A percentile compares a stretch with the other conserved stretches of the same genome.
Evolutionary conservation across 2,888 invertebrate species (phyloP).

Genomic region (Synanthedon andrenaeformis): DNA sequence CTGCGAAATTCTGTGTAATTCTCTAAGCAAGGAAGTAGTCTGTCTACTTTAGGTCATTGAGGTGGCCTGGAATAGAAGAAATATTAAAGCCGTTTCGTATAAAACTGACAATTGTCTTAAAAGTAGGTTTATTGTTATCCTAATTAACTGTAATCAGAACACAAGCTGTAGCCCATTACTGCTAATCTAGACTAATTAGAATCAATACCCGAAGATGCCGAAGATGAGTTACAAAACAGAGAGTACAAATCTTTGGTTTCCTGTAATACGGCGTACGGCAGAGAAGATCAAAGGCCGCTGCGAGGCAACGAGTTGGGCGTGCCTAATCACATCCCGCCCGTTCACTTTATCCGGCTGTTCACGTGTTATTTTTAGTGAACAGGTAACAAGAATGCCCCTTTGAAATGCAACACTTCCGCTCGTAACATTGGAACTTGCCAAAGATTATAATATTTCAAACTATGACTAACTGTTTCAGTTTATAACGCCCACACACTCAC

Average conservation of each 20-base stretch:
- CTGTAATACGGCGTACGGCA: slow-evolving; percentile 20
- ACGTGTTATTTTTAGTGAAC: slow-evolving; percentile 53
- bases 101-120: no score
- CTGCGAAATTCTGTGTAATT: no score
- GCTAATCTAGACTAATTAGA: not conserved
- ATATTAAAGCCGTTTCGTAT: no score
- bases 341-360: slow-evolving; percentile 9
- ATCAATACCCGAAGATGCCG: not conserved
- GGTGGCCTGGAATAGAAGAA: no score
- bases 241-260: slow-evolving; percentile 9
- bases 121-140: not conserved
- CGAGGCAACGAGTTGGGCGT: slow-evolving; percentile 4
- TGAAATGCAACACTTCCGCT: slow-evolving; percentile 66
- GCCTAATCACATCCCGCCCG: slow-evolving; percentile 17
- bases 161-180: not conserved
- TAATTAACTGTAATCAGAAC: slow-evolving; percentile 1
- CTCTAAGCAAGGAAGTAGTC: no score
- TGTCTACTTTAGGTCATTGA: no score
- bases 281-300: slow-evolving; percentile 1
- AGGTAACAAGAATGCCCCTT: slow-evolving; percentile 68
- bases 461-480: no score
- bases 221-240: slow-evolving; percentile 6
- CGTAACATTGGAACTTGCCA: slow-evolving; percentile 27
- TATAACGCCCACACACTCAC: no score
- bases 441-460: slow-evolving; percentile 12